Base-by-base conservation (phyloP, 2,888 invertebrate species). In the Acanthosoma haemorrhoidale region DNA sequence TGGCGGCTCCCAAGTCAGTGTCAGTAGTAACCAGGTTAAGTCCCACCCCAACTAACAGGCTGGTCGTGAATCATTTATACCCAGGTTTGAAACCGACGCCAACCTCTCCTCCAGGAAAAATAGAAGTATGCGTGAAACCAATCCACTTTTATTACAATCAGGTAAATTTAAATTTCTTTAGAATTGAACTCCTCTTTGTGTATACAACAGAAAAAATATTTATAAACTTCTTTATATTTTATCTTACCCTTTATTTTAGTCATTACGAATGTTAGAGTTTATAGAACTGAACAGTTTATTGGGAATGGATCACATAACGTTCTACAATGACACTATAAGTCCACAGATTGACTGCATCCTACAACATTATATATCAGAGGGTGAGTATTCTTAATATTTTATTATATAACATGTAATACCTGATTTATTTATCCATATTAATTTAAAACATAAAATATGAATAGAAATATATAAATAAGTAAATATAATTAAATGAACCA, bases 241-340 rank as follows among this genome's bases (percentile, higher is more conserved):
- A 32, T 6, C 32, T 32, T 9, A 32, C 9, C 9, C 2, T 18
- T 69, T 60, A 41, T 76, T 76, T n/a, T 78, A 86, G 84, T 88
- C 88, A 4, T 82, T 92, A 70, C 91, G 92, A 83, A 82, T 95
- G 74, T 81, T 94, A 76, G 95, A 95, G 81, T 95, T 94, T 83
- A 86, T 95, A 76, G 95, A 95, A 80, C 82, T 95, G 76, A 92
- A 95, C 80, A 84, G 87, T 8, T 81, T 94, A 41, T 82, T 95
- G 75, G 95, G 95, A 0, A 91, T 90, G 39, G 87, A 86, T 64
- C 93, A 94, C 79, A 93, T 95, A 80, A 92, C 92, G 67, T 89
- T 95, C 81, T 95, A 94, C 82, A 95, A 95, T 79, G 90, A 92
- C 79, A 93, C 94, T 0, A 83, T 94, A 57, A 93, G 94, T 18